Evolutionary conservation across 1,140 invertebrate genomes (phyloP).

Genomic region (Reticulitermes speratus): DNA sequence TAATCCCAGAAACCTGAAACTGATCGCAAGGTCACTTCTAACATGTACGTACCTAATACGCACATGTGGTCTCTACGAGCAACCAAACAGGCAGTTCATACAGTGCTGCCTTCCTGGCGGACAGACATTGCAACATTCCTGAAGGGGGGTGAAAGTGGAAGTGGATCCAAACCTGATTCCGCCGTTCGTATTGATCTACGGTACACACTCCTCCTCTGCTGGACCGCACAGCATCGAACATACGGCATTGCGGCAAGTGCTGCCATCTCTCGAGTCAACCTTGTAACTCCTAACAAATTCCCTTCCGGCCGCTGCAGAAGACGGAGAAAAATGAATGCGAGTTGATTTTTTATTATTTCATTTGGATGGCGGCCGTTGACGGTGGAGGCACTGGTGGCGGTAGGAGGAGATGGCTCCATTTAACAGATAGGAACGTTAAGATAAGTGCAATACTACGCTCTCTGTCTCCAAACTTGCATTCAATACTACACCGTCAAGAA

Average conservation of each 20-base stretch:
- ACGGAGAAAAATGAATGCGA: not conserved
- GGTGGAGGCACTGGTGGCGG: not conserved
- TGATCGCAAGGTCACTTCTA: not conserved
- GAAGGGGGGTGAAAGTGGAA: not conserved
- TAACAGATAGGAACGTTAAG: not conserved
- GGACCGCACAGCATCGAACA: not conserved
- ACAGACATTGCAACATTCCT: not conserved
- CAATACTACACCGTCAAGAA: not conserved
- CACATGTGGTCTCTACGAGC: not conserved
- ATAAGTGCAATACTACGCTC: not conserved
- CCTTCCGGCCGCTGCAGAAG: not conserved
- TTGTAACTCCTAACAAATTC: not conserved
- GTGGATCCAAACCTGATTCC: not conserved
- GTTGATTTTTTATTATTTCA: not conserved
- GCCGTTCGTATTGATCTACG: not conserved
- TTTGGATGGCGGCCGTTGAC: not conserved
- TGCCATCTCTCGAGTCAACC: constrained; percentile 7
- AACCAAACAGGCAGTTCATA: not conserved
- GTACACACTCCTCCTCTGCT: not conserved
- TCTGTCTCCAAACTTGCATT: not conserved
- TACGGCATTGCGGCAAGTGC: constrained; percentile 2
- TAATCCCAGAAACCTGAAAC: not conserved
- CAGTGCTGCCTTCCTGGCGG: not conserved
- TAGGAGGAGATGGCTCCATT: not conserved
- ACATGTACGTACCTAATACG: not conserved